These are phyloP conservation scores for Urocynchramus pylzowi DNA, from an alignment of 2,113 vertebrate species.

Conservation along the genomic window DNA sequence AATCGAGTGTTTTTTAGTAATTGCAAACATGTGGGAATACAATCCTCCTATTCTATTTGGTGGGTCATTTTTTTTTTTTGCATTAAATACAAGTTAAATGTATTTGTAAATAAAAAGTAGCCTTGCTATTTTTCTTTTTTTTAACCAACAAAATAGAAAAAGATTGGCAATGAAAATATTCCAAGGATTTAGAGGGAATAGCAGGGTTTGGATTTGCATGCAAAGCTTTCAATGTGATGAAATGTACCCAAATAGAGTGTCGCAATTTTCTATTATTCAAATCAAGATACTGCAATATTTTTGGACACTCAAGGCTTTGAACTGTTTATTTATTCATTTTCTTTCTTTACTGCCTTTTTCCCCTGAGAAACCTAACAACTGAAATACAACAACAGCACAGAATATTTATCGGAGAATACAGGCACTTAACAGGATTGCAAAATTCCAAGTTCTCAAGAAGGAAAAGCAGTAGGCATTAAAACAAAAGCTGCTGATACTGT, in stretches of 20 bases:
- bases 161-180: background rate
- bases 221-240: constrained; percentile 7
- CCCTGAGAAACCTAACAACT: constrained; percentile 61
- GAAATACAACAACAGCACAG: constrained; percentile 28
- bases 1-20: background rate
- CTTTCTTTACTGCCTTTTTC: constrained; percentile 48
- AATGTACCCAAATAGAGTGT: constrained; percentile 56
- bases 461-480: background rate
- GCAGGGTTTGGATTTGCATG: constrained; percentile 9
- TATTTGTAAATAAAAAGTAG: background rate
- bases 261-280: constrained; percentile 49
- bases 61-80: background rate
- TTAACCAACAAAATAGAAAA: background rate
- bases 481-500: background rate
- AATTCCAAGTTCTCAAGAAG: constrained; percentile 25
- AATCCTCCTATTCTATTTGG: background rate
- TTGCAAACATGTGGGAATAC: background rate
- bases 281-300: constrained; percentile 54
- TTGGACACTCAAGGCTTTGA: constrained; percentile 48
- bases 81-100: background rate
- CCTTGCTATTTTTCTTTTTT: background rate
- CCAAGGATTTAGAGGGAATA: background rate
- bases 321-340: constrained; percentile 69
- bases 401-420: constrained; percentile 27
- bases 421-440: constrained; percentile 29